Conservation (phyloP, 2,113 vertebrate species). For the Callaeas wilsoni region DNA sequence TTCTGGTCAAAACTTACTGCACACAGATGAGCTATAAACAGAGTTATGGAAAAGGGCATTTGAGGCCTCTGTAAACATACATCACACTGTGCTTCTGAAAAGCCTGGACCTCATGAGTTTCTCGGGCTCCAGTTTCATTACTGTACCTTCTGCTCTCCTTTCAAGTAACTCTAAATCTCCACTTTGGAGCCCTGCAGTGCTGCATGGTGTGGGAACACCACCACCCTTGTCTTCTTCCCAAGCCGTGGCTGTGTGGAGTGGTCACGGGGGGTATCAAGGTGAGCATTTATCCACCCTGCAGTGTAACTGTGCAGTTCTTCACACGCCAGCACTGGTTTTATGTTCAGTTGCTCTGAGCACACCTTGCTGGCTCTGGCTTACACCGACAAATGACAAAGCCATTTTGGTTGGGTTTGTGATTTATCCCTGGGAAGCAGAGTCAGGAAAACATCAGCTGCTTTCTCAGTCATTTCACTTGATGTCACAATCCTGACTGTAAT, state of each 20-base stretch:
- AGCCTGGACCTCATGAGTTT: conserved; percentile 16
- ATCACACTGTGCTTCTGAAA: conserved; percentile 45
- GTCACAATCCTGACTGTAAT: not conserved
- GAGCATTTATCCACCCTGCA: not conserved
- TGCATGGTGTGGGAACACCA: not conserved
- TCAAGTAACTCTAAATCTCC: not conserved
- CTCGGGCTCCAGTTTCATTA: conserved; percentile 49
- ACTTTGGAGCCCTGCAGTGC: not conserved
- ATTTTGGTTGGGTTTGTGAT: not conserved
- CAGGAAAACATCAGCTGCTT: not conserved
- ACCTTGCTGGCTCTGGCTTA: not conserved
- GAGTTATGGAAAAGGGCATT: conserved; percentile 66
- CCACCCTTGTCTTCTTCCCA: not conserved
- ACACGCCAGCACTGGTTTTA: fast-evolving
- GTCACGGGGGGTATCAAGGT: not conserved
- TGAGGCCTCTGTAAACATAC: conserved; percentile 67
- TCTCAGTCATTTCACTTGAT: not conserved
- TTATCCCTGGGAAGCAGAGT: not conserved
- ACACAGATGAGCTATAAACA: conserved; percentile 71
- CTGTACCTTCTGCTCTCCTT: conserved; percentile 48
- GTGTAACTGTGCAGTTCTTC: fast-evolving
- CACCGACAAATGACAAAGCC: not conserved
- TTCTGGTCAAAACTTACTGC: conserved; percentile 72
- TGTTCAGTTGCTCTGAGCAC: not conserved
- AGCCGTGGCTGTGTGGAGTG: not conserved